A percentile compares a stretch with the other conserved stretches of the same genome.
phyloP scores from a whole-genome alignment of 2,888 invertebrate genomes.

The Abscondita cerata region DNA sequence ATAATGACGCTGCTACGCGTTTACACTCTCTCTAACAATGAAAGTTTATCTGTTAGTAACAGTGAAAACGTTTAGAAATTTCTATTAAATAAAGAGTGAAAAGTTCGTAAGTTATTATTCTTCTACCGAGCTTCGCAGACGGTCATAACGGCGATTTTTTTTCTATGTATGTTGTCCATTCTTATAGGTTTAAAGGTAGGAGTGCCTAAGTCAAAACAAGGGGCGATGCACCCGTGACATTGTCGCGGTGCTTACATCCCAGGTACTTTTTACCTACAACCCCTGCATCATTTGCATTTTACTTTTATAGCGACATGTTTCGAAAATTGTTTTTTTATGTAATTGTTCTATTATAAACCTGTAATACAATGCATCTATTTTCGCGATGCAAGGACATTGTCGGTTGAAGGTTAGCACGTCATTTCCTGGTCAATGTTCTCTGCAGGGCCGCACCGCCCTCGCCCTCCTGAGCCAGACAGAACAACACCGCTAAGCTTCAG shows the following conservation, averaged over 20 bases:
- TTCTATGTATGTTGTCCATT: background rate
- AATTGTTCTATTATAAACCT: background rate
- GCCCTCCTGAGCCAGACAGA: constrained; percentile 35
- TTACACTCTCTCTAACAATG: constrained; percentile 19
- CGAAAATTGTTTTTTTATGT: background rate
- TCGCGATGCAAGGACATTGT: constrained; percentile 41
- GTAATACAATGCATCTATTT: constrained; percentile 38
- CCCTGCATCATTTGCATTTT: background rate
- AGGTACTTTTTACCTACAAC: constrained; percentile 37
- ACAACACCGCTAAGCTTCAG: constrained; percentile 31
- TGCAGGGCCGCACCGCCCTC: constrained; percentile 36
- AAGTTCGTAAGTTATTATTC: background rate
- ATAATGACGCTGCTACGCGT: constrained; percentile 17
- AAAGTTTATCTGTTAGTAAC: constrained; percentile 18
- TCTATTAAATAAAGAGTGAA: too few species aligned
- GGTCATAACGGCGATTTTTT: constrained; percentile 31
- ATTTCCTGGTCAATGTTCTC: constrained; percentile 52
- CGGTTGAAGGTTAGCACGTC: constrained; percentile 43
- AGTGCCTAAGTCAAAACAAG: constrained; percentile 32
- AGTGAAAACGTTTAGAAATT: constrained; percentile 23
- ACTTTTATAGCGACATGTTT: background rate
- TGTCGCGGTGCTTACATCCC: constrained; percentile 43
- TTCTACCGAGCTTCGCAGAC: constrained; percentile 23
- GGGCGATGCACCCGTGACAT: constrained; percentile 47
- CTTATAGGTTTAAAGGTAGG: constrained; percentile 9